phyloP scores from a whole-genome alignment of 2,113 vertebrate genomes.

The Amphiprion ocellaris region DNA sequence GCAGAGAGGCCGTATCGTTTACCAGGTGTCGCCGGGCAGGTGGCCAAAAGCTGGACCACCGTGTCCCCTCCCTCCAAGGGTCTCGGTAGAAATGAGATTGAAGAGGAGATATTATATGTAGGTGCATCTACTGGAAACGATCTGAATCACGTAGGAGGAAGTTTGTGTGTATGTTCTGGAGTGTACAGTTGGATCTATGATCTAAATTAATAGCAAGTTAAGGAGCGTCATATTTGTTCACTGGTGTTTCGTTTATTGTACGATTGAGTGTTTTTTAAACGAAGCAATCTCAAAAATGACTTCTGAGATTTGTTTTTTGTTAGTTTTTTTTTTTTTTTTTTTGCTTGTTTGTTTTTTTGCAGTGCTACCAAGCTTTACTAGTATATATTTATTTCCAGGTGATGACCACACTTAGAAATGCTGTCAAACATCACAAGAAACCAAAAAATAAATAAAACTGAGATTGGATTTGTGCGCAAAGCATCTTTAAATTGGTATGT shows the following conservation, averaged over 20 bases:
- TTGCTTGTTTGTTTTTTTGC: no score
- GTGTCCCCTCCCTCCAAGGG: slow-evolving; percentile 13
- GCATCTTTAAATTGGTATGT: not conserved
- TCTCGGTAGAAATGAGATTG: slow-evolving; percentile 21
- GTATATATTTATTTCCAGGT: not conserved
- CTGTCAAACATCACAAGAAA: not conserved
- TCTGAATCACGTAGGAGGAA: slow-evolving; percentile 18
- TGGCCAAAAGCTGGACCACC: slow-evolving; percentile 71
- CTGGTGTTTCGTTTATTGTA: no score
- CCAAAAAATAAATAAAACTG: not conserved
- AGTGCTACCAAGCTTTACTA: not conserved
- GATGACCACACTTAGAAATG: not conserved
- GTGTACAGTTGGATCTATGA: not conserved
- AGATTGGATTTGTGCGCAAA: slow-evolving; percentile 4
- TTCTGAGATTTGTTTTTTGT: no score
- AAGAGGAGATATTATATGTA: slow-evolving; percentile 26
- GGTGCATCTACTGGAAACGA: not conserved
- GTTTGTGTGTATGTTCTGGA: not conserved
- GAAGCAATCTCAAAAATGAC: no score
- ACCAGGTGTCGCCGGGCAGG: slow-evolving; percentile 90
- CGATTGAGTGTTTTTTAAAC: no score
- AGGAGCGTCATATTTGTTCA: no score
- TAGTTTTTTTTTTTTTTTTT: no score
- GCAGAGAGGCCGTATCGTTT: slow-evolving; percentile 74
- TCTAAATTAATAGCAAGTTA: not conserved